Evolutionary conservation across 2,797 vertebrate species (phyloP).

Genomic region (Neomorphus geoffroyi): DNA sequence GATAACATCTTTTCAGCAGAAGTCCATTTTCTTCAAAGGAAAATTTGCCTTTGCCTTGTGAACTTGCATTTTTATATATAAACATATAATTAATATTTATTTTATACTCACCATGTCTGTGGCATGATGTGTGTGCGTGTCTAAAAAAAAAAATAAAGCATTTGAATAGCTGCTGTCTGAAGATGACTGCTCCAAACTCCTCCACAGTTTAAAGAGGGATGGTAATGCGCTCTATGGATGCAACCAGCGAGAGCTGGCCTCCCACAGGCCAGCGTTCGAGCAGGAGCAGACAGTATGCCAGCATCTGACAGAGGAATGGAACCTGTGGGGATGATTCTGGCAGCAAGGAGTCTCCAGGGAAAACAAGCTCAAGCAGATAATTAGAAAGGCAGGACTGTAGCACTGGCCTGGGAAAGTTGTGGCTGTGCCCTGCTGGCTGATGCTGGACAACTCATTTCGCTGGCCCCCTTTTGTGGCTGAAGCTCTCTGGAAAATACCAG

Average conservation of each 20-base stretch:
- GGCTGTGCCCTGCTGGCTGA: neutral
- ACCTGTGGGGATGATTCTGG: neutral
- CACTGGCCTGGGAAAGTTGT: neutral
- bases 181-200: neutral
- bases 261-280: neutral
- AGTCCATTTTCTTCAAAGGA: conserved; percentile 26
- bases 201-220: neutral
- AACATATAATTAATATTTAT: neutral
- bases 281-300: neutral
- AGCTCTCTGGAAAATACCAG: neutral
- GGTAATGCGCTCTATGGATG: neutral
- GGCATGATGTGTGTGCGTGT: neutral
- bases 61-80: neutral
- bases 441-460: neutral
- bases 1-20: conserved; percentile 7
- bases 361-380: neutral
- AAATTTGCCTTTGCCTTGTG: neutral
- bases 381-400: neutral
- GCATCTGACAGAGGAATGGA: neutral
- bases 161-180: neutral
- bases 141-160: neutral
- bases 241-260: neutral
- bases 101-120: neutral
- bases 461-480: neutral
- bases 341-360: neutral